A percentile compares a stretch with the other conserved stretches of the same genome.
These are phyloP conservation scores for Eurytemora carolleeae DNA, from an alignment of 1,140 invertebrate genomes.

Conservation along the genomic window DNA sequence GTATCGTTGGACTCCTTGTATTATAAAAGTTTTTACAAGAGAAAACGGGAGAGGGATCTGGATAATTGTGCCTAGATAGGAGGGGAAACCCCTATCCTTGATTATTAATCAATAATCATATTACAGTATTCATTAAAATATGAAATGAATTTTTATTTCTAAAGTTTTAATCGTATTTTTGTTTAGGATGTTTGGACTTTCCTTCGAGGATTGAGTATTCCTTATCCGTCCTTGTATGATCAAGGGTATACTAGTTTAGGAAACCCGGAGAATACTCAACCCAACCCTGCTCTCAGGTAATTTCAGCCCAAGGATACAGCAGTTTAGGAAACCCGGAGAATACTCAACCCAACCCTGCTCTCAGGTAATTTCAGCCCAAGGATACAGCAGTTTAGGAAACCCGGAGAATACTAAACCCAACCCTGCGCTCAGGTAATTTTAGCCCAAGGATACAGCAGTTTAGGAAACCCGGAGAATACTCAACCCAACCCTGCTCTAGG, in stretches of 20 bases:
- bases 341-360: constrained; percentile 16
- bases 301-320: constrained; percentile 32
- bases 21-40: too few species aligned
- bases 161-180: too few species aligned
- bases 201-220: constrained; percentile 46
- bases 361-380: constrained; percentile 35
- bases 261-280: constrained; percentile 18
- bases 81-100: too few species aligned
- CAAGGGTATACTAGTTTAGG: constrained; percentile 20
- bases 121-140: too few species aligned
- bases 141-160: too few species aligned
- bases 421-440: not conserved
- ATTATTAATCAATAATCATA: too few species aligned
- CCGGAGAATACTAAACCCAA: constrained; percentile 17
- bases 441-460: constrained; percentile 30
- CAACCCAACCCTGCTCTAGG: constrained; percentile 10
- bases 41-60: too few species aligned
- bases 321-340: constrained; percentile 13
- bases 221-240: constrained; percentile 76
- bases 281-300: constrained; percentile 2
- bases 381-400: not conserved
- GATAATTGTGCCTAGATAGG: too few species aligned
- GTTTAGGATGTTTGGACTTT: constrained; percentile 63
- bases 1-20: too few species aligned
- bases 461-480: constrained; percentile 16